Evolutionary conservation across 2,797 vertebrate species (phyloP).

Genomic region (Mionectes olivaceus): DNA sequence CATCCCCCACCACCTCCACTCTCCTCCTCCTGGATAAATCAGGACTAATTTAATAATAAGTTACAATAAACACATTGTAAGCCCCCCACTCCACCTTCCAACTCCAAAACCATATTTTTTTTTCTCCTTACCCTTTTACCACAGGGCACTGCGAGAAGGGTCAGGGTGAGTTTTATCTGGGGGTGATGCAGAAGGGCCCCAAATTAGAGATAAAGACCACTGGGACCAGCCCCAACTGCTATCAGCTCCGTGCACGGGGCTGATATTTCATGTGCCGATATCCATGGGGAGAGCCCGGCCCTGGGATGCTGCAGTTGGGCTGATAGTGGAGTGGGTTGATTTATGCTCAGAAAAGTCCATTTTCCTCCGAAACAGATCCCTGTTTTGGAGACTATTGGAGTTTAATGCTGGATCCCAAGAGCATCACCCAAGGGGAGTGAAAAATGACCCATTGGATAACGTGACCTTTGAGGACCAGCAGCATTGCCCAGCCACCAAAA

Average conservation of each 20-base stretch:
- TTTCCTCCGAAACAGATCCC: not conserved
- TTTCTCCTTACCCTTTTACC: not conserved
- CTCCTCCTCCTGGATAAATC: not conserved
- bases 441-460: fast-evolving
- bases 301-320: not conserved
- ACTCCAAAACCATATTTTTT: fast-evolving
- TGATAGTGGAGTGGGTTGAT: not conserved
- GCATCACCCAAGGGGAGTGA: not conserved
- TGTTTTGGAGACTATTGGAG: fast-evolving
- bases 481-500: not conserved
- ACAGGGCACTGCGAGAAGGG: slow-evolving; percentile 81
- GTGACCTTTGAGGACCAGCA: not conserved
- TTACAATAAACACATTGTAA: not conserved
- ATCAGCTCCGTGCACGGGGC: slow-evolving; percentile 84
- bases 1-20: not conserved
- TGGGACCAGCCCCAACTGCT: slow-evolving; percentile 77
- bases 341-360: not conserved
- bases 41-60: not conserved
- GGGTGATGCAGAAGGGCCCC: slow-evolving; percentile 88
- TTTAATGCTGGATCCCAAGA: not conserved
- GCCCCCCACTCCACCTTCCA: not conserved
- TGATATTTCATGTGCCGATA: slow-evolving; percentile 81
- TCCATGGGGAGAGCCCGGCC: slow-evolving; percentile 25
- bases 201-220: slow-evolving; percentile 87
- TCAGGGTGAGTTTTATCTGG: slow-evolving; percentile 87